Evolutionary conservation across 1,140 invertebrate genomes (phyloP), one percentile per base, ranked within the genome.

Genomic region (Elysia chlorotica): DNA sequence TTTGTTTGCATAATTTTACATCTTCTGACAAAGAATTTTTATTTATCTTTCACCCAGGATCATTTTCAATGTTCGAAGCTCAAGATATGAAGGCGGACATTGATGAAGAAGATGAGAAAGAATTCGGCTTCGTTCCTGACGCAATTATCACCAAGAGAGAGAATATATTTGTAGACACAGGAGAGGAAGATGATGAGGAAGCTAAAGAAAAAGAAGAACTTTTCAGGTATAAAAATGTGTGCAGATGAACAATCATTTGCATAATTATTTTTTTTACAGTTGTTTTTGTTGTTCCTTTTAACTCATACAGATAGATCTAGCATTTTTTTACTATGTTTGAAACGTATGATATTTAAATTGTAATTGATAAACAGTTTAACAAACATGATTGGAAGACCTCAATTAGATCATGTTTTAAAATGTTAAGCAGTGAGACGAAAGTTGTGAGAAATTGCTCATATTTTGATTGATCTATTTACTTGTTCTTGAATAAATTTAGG

Each of bases 51-150:
- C n/a, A n/a, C n/a, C n/a, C 37, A 62, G 69, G 14, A 33, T 37
- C 38, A 6, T 38, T 68, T 1, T 21, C 5, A n/a, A 71, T 76
- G 56, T 76, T 76, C 70, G 74, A 76, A 28, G 54, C 33, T 4
- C 74, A 76, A 37, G 74, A 76, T 38, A 25, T 76, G 71, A 73
- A 76, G 70, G 28, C 57, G 33, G 74, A 69, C 14, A 48, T 76
- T 14, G 70, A 70, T 14, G 74, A 73, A 30, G 74, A 76, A 3
- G 74, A 76, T 17, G 74, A 76, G 38, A 76, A 76, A 37, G 71
- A 73, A 19, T 76, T 76, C 48, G 25, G 61, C 17, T 73, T 76
- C 38, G 65, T 76, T 25, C 74, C 74, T 36, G 74, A 76, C 59
- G 74, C 71, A 41, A 76, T 76, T 53, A 65, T 76, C 41, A 76